phyloP scores from a whole-genome alignment of 2,888 invertebrate genomes.

The Drosophila paranaensis region DNA sequence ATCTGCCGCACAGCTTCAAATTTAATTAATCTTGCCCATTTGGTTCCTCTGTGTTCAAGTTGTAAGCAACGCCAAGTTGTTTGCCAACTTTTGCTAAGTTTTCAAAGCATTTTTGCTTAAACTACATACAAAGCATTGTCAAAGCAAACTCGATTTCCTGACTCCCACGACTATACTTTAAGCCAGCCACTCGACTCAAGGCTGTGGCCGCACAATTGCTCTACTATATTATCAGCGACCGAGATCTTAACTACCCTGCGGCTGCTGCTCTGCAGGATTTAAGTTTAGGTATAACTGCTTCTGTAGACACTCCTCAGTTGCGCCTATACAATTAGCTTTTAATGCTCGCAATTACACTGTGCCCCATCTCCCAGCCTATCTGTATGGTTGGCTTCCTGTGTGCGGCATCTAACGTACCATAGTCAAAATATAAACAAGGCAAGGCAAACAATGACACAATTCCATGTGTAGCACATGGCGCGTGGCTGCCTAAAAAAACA shows the following conservation, averaged over 20 bases:
- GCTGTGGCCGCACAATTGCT: constrained; percentile 11
- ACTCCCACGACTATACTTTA: constrained; percentile 61
- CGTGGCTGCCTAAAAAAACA: constrained; percentile 34
- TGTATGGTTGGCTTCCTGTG: constrained; percentile 19
- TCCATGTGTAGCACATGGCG: constrained; percentile 11
- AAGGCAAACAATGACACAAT: constrained; percentile 31
- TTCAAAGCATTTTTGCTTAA: constrained; percentile 17
- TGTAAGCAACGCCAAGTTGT: constrained; percentile 5
- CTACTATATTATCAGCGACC: constrained; percentile 37
- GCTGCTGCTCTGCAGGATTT: constrained; percentile 15
- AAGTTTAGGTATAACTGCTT: constrained; percentile 21
- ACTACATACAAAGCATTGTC: no score
- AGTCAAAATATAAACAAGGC: constrained; percentile 35
- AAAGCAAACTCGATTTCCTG: constrained; percentile 32
- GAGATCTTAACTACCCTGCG: constrained; percentile 51
- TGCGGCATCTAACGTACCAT: neutral
- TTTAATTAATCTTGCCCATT: constrained; percentile 65
- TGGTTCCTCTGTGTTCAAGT: constrained; percentile 15
- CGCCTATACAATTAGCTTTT: constrained; percentile 58
- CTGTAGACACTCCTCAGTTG: neutral
- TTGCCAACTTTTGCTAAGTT: constrained; percentile 15
- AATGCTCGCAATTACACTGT: constrained; percentile 48
- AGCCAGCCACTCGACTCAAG: constrained; percentile 20
- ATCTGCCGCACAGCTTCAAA: constrained; percentile 43
- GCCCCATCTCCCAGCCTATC: constrained; percentile 2